These are phyloP conservation scores for Drosophila testacea DNA, from an alignment of 2,888 invertebrate genomes.

Conservation along the genomic window DNA sequence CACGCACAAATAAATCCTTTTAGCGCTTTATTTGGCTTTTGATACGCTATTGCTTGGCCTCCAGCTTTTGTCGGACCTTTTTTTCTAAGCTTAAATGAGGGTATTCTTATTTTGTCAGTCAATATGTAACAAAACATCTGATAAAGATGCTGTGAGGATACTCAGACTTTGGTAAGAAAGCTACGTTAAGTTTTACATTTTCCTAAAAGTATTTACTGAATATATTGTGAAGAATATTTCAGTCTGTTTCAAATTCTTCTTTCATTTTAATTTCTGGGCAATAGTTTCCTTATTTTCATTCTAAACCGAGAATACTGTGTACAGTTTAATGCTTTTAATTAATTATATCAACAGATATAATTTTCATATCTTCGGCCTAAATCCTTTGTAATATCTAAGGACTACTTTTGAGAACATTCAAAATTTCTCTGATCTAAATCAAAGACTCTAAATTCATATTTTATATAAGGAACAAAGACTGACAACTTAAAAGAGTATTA, in stretches of 20 bases:
- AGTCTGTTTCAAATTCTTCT: no score
- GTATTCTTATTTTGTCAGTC: neutral
- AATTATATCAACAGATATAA: no score
- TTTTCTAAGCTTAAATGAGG: neutral
- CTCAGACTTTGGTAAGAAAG: neutral
- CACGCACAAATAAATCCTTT: conserved; percentile 71
- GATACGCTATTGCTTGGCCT: conserved; percentile 39
- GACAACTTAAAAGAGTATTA: neutral
- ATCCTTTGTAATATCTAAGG: neutral
- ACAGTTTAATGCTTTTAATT: no score
- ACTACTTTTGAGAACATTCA: neutral
- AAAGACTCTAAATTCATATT: no score
- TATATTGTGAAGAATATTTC: no score
- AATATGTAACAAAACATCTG: neutral
- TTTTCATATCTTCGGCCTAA: no score
- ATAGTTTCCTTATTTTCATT: no score
- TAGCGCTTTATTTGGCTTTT: conserved; percentile 72
- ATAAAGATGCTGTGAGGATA: neutral
- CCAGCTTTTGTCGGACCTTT: conserved; percentile 36
- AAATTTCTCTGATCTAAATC: no score
- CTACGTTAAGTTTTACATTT: neutral
- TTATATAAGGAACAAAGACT: no score
- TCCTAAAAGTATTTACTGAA: no score
- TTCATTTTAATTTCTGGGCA: no score
- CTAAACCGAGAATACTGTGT: no score